A percentile compares a stretch with the other conserved stretches of the same genome.
phyloP scores from a whole-genome alignment of 2,888 invertebrate genomes.

The Amblyteles armatorius region DNA sequence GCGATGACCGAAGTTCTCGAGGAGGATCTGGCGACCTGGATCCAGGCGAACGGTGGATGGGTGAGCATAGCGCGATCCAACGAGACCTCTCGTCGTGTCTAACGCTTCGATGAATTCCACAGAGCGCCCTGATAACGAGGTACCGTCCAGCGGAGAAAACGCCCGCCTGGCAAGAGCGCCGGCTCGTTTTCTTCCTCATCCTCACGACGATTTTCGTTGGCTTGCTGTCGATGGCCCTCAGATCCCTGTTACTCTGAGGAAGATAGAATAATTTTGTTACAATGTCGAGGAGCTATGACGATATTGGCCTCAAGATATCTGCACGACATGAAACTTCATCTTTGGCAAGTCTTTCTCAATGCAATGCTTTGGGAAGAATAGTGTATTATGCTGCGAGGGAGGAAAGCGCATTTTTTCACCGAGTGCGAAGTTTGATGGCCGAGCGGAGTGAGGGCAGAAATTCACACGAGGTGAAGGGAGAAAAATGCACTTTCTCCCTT shows the following conservation, averaged over 20 bases:
- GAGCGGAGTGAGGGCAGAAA: too few species aligned
- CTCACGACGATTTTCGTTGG: constrained; percentile 65
- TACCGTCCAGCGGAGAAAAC: constrained; percentile 75
- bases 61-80: constrained; percentile 84
- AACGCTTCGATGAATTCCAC: constrained; percentile 58
- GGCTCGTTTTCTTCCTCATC: constrained; percentile 65
- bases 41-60: constrained; percentile 95
- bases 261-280: constrained; percentile 34
- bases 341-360: too few species aligned
- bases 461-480: too few species aligned
- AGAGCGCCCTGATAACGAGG: constrained; percentile 75
- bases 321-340: too few species aligned
- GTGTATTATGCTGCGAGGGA: too few species aligned
- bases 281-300: neutral
- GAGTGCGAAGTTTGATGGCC: too few species aligned
- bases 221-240: constrained; percentile 64
- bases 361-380: too few species aligned
- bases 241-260: constrained; percentile 59
- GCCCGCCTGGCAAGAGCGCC: constrained; percentile 72
- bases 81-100: neutral
- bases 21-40: constrained; percentile 91
- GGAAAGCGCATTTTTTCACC: too few species aligned
- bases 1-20: constrained; percentile 90
- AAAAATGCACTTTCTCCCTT: too few species aligned
- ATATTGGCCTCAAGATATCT: neutral